These are phyloP conservation scores for Eulemur rubriventer DNA, from an alignment of 2,797 vertebrate species.

Conservation along the genomic window DNA sequence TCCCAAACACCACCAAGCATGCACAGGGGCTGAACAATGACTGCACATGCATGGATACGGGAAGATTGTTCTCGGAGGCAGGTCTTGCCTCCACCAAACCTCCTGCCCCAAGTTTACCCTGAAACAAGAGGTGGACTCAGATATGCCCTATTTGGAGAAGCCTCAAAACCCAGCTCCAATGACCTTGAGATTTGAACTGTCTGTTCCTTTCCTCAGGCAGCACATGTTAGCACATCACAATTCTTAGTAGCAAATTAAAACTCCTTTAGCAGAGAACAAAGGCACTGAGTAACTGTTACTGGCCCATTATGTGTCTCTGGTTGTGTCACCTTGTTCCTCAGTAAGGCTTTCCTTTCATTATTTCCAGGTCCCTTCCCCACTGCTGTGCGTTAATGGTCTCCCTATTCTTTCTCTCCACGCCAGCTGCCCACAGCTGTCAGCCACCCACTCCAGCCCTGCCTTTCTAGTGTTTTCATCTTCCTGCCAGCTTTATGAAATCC, in stretches of 20 bases:
- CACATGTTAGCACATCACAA: constrained; percentile 52
- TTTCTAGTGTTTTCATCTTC: constrained; percentile 76
- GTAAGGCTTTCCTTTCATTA: constrained; percentile 60
- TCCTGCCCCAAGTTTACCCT: constrained; percentile 12
- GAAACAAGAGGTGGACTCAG: constrained; percentile 43
- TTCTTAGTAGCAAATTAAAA: constrained; percentile 64
- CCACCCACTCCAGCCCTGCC: constrained; percentile 73
- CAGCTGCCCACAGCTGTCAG: constrained; percentile 79
- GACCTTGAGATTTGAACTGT: constrained; percentile 44
- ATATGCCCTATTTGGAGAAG: constrained; percentile 49
- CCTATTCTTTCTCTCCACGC: constrained; percentile 60
- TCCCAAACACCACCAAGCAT: constrained; percentile 64
- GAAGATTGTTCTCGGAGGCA: background rate
- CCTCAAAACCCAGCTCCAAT: constrained; percentile 45
- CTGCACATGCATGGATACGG: background rate
- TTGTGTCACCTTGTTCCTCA: constrained; percentile 56
- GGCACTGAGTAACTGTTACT: background rate
- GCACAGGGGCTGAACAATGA: background rate
- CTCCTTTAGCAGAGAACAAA: constrained; percentile 48
- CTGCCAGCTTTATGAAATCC: constrained; percentile 78
- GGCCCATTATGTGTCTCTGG: constrained; percentile 42
- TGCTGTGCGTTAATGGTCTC: constrained; percentile 32
- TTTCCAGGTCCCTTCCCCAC: constrained; percentile 51
- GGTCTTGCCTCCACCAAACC: constrained; percentile 18
- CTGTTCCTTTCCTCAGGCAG: constrained; percentile 56